Evolutionary conservation across 2,888 invertebrate genomes (phyloP), one percentile per base, ranked within the genome.

Genomic region (Caprella mutica): DNA sequence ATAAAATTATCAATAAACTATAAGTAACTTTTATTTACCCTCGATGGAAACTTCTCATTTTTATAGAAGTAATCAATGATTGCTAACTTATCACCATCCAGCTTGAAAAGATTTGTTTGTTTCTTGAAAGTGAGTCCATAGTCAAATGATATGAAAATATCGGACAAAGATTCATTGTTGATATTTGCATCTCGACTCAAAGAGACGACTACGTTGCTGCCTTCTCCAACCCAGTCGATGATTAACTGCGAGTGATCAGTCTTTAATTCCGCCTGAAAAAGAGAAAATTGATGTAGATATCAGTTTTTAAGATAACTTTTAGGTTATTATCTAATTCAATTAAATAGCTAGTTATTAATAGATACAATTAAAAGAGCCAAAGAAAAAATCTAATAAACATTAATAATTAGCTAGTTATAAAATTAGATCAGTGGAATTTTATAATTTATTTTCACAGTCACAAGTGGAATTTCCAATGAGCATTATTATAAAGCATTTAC

Each of bases 141-240:
- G 73, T 92, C 82, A 70, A 85, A 84, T 5, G 91, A 91, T 69
- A 91, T 83, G 71, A 83, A 91, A 24, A 91, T 81, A 24, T 84
- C 80, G 46, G 88, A 87, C 24, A 85, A 78, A 21, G 68, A 66
- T 5, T 33, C 21, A 1, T 46, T 21, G 12, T 35, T 50, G 38
- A 55, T 50, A n/a, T 53, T 48, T n/a, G 44, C 40, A 30, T 67
- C 68, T 17, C 65, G 62, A 0, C 55, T 53, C 12, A 59, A 35
- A 69, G 90, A 90, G 65, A 92, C 83, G 68, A 92, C 86, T 27
- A 89, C 85, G 73, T 86, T 82, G 61, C 87, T 86, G 21, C 84
- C 83, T 72, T 86, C 85, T 26, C 91, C 90, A 12, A 89, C 86
- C 91, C 92, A 92, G 72, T 90, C 88, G 9, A 92, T 88, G 80